These are phyloP conservation scores for Diadophis punctatus DNA, from an alignment of 2,113 vertebrate species.

Conservation along the genomic window DNA sequence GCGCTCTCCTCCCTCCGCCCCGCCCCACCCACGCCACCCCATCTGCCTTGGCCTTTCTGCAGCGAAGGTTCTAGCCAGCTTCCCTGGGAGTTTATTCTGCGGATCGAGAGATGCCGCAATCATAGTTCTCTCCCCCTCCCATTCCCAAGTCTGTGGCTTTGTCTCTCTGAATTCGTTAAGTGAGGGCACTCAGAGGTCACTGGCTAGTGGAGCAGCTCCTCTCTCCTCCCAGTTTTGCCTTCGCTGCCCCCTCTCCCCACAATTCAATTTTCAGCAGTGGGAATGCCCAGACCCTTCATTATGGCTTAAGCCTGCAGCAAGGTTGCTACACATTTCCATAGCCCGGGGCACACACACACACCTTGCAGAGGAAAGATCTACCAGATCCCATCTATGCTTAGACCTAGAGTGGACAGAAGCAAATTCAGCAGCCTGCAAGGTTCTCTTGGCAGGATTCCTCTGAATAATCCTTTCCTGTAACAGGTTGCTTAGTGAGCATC, in stretches of 20 bases:
- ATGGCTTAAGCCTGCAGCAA: background rate
- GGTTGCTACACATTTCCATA: background rate
- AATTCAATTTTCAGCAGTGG: background rate
- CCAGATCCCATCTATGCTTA: background rate
- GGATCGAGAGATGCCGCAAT: background rate
- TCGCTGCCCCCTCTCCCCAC: background rate
- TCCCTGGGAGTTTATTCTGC: background rate
- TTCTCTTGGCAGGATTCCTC: background rate
- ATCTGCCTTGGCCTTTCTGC: background rate
- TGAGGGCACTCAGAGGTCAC: slow-evolving; percentile 40
- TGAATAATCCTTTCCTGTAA: background rate
- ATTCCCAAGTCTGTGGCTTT: slow-evolving; percentile 17
- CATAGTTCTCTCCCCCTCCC: background rate
- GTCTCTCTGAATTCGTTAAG: slow-evolving; percentile 20
- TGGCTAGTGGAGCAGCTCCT: background rate
- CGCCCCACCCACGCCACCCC: background rate
- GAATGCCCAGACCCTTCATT: background rate
- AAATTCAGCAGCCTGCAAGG: background rate
- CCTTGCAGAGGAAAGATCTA: background rate
- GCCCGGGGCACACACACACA: background rate
- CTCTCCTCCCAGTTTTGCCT: background rate
- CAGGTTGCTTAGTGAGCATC: background rate
- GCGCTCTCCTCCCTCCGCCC: background rate
- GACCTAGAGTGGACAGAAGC: background rate
- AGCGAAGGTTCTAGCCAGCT: background rate